Percentiles rank a stretch among this genome's conserved stretches.
These are phyloP conservation scores for Hanleya hanleyi DNA, from an alignment of 2,888 invertebrate genomes.

Conservation along the genomic window DNA sequence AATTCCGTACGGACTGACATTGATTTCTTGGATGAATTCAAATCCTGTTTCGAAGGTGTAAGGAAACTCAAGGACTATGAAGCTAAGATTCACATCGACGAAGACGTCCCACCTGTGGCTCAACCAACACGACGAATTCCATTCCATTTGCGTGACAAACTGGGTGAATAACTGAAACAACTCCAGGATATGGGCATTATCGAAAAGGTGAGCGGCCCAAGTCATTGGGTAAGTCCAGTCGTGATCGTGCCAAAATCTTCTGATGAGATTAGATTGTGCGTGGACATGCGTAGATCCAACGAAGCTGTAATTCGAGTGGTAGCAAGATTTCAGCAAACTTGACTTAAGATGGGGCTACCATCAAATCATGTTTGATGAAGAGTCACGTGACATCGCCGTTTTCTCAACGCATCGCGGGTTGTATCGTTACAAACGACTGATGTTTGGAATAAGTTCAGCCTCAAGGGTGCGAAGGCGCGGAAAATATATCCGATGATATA, in stretches of 20 bases:
- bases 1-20: neutral
- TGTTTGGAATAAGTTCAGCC: conserved; percentile 68
- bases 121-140: conserved; percentile 25
- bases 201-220: conserved; percentile 39
- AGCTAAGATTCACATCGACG: conserved; percentile 33
- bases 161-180: conserved; percentile 31
- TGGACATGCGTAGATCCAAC: conserved; percentile 49
- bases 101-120: conserved; percentile 28
- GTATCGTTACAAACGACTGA: conserved; percentile 40
- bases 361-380: conserved; percentile 41
- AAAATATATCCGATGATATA: conserved; percentile 72
- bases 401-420: conserved; percentile 47
- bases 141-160: conserved; percentile 31
- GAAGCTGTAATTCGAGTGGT: conserved; percentile 41
- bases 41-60: too few species aligned
- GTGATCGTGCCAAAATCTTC: conserved; percentile 37
- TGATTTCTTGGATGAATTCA: conserved; percentile 10
- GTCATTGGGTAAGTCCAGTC: conserved; percentile 44
- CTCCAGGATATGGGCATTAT: conserved; percentile 30
- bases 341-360: conserved; percentile 47
- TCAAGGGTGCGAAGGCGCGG: conserved; percentile 57
- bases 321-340: conserved; percentile 40
- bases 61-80: conserved; percentile 27
- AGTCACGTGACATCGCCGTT: conserved; percentile 49
- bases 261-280: conserved; percentile 43